These are phyloP conservation scores for Drosophila kohkoa DNA, from an alignment of 1,140 invertebrate species.

Conservation along the genomic window DNA sequence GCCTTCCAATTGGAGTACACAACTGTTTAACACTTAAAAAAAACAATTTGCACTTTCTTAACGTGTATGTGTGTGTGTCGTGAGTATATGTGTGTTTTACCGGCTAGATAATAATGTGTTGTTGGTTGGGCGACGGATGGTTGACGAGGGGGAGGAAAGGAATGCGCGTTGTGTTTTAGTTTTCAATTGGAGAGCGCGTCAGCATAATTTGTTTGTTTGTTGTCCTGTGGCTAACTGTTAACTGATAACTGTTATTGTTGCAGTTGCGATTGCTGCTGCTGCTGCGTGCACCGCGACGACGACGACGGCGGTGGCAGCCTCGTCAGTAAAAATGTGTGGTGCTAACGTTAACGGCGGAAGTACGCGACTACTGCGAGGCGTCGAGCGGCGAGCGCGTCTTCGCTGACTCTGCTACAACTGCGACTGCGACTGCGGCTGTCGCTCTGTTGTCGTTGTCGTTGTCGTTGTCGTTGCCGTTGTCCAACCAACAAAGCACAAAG, in stretches of 20 bases:
- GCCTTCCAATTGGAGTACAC: constrained; percentile 33
- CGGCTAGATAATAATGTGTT: not conserved
- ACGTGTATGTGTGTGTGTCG: constrained; percentile 12
- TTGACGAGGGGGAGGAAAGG: constrained; percentile 3
- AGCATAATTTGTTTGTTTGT: constrained; percentile 25
- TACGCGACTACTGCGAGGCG: constrained; percentile 77
- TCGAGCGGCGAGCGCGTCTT: constrained; percentile 75
- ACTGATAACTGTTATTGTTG: constrained; percentile 36
- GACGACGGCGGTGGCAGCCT: constrained; percentile 56
- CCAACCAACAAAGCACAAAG: constrained; percentile 67
- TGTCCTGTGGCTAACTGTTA: constrained; percentile 49
- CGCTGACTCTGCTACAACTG: constrained; percentile 57
- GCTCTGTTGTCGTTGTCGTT: constrained; percentile 47
- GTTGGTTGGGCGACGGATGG: not conserved
- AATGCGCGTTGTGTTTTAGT: constrained; percentile 2
- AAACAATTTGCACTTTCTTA: constrained; percentile 51
- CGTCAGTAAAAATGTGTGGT: constrained; percentile 62
- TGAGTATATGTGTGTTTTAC: constrained; percentile 10
- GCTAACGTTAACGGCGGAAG: constrained; percentile 81
- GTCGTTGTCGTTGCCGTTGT: constrained; percentile 40
- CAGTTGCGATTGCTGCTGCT: constrained; percentile 33
- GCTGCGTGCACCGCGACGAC: constrained; percentile 58
- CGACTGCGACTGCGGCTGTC: constrained; percentile 66
- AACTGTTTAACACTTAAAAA: constrained; percentile 47
- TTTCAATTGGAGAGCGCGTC: constrained; percentile 7